Evolutionary conservation across 2,888 invertebrate species (phyloP).

Genomic region (Julus scanicus): DNA sequence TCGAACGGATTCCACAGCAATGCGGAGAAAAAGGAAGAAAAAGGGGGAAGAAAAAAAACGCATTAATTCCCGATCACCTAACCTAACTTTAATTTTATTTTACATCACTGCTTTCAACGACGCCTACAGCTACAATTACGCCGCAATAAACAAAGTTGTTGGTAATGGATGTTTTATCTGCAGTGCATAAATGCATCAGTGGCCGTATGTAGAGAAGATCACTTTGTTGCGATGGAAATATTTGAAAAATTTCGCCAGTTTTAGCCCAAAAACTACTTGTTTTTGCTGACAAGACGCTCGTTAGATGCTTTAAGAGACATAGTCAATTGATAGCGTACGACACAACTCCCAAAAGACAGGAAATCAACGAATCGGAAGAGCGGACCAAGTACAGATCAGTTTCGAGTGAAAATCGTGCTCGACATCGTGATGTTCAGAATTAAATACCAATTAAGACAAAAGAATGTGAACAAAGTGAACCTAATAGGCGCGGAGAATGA

Average conservation of each 20-base stretch:
- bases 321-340: not conserved
- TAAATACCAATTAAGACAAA: slow-evolving; percentile 31
- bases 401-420: no score
- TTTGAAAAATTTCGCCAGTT: not conserved
- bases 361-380: slow-evolving; percentile 34
- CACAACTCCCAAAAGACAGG: not conserved
- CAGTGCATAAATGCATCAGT: not conserved
- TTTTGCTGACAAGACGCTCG: slow-evolving; percentile 25
- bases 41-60: not conserved
- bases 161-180: slow-evolving; percentile 2
- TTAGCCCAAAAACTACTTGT: not conserved
- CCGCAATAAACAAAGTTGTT: slow-evolving; percentile 10
- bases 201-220: not conserved
- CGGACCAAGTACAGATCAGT: not conserved
- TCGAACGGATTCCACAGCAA: not conserved
- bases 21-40: not conserved
- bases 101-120: not conserved
- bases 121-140: not conserved
- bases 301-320: not conserved
- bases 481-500: slow-evolving; percentile 1
- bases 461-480: slow-evolving; percentile 32
- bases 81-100: not conserved
- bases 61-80: slow-evolving; percentile 30
- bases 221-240: not conserved
- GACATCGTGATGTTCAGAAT: not conserved